Percentiles rank a stretch among this genome's conserved stretches.
Evolutionary conservation across 2,797 vertebrate genomes (phyloP).

Genomic region (Argya squamiceps): DNA sequence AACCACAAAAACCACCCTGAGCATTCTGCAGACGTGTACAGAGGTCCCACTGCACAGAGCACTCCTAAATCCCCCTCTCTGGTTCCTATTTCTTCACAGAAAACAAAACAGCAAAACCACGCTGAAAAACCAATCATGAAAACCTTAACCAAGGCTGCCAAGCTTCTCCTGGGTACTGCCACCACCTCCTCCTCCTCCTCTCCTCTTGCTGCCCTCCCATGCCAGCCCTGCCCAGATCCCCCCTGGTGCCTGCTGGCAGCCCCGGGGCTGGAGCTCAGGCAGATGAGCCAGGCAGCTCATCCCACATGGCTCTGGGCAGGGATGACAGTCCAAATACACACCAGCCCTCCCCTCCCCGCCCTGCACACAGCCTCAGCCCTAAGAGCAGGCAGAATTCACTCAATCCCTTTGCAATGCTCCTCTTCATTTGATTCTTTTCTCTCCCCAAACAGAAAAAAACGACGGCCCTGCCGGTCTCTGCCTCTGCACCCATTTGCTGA

Average conservation of each 20-base stretch:
- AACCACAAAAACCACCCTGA: neutral
- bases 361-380: neutral
- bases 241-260: neutral
- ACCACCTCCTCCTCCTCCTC: neutral
- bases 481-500: neutral
- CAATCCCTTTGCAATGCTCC: neutral
- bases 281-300: neutral
- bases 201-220: neutral
- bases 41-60: neutral
- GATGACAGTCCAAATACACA: neutral
- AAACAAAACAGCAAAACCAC: neutral
- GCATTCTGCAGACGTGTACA: neutral
- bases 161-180: neutral
- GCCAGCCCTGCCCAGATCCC: neutral
- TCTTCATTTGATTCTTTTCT: neutral
- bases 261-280: neutral
- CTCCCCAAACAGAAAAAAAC: neutral
- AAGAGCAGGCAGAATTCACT: neutral
- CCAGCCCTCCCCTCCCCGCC: neutral
- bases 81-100: neutral
- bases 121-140: fast-evolving
- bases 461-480: neutral
- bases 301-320: neutral
- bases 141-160: neutral
- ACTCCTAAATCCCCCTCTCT: neutral